Evolutionary conservation across 2,888 invertebrate genomes (phyloP), one percentile per base, ranked within the genome.

Genomic region (Trichopoda pennipes): DNA sequence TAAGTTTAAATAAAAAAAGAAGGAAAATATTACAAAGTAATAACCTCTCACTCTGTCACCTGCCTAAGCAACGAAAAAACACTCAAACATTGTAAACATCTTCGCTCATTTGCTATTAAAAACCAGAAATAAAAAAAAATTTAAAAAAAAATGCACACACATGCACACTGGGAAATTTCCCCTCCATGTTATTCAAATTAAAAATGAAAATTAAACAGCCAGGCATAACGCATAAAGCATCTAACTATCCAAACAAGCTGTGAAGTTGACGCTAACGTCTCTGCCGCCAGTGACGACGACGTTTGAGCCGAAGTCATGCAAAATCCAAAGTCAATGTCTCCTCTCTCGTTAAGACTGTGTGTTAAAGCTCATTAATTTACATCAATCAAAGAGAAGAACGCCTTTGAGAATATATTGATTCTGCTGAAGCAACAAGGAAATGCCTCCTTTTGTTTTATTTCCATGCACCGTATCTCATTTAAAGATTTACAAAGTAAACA

Each of bases 101-200:
- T 28, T 8, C 28, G 28, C 28, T 28, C 7, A 76, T 68, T 75
- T 76, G 60, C 76, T 68, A 60, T 28, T 16, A 60, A 49, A 70
- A 10, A 16, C 14, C 21, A 55, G 53, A 28, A 28, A 28, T 7
- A 7, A 28, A 28, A 28, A 28, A 28, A 28, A 28, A 28, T 28
- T 28, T n/a, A n/a, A n/a, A n/a, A 28, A 28, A 28, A 28, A 28
- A 28, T 28, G 28, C 28, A 53, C 60, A 73, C 42, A 61, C 47
- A 72, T 44, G 56, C 44, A 42, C 9, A 56, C 21, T 38, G 6
- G 9, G 2, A 68, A 60, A 68, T 76, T 76, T 76, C 76, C 76
- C 76, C 76, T 76, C 32, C 68, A 76, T 42, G 32, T 61, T 76
- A 61, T 76, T 76, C 68, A 76, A 76, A 76, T 76, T 76, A 76